phyloP scores from a whole-genome alignment of 2,797 vertebrate genomes.

The Onychomys torridus region DNA sequence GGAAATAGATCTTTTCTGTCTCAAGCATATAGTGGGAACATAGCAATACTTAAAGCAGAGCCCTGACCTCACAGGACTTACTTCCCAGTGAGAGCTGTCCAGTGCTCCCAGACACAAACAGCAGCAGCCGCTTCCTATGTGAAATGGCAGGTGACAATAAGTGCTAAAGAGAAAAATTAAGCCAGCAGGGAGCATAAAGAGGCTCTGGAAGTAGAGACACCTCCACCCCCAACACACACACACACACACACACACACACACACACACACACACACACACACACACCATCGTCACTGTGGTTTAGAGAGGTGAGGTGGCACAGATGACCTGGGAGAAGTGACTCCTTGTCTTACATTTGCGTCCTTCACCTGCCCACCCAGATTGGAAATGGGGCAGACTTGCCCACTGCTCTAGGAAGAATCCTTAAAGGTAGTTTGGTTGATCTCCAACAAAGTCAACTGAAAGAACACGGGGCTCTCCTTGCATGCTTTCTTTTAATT shows the following conservation, averaged over 20 bases:
- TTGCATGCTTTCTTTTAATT: not conserved
- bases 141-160: not conserved
- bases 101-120: not conserved
- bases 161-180: not conserved
- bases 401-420: too few species aligned
- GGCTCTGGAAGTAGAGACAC: not conserved
- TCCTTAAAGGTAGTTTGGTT: not conserved
- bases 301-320: not conserved
- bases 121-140: not conserved
- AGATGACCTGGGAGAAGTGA: not conserved
- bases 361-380: not conserved
- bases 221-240: not conserved
- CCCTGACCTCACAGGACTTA: not conserved
- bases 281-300: fast-evolving
- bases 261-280: not conserved
- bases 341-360: not conserved
- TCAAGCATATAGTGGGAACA: not conserved
- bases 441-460: not conserved
- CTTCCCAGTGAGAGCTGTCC: not conserved
- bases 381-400: not conserved
- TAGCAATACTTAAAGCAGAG: not conserved
- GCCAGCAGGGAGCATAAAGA: not conserved
- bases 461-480: not conserved
- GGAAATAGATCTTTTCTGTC: not conserved
- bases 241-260: not conserved